Base-by-base conservation (phyloP, 2,113 vertebrate genomes). In the Verasper variegatus region DNA sequence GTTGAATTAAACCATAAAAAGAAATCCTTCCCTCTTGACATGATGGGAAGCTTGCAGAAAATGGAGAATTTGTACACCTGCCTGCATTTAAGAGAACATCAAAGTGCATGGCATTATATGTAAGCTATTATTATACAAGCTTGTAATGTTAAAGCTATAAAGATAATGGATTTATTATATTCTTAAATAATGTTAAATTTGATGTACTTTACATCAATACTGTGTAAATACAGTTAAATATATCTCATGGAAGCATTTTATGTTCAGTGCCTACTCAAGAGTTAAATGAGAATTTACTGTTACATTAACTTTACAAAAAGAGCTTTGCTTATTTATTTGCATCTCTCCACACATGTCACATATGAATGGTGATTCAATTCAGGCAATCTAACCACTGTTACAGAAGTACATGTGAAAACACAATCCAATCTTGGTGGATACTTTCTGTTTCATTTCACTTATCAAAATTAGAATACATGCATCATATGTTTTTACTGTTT, bases 1-100 rank as follows among this genome's bases (percentile, higher is more conserved):
- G 96, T 98, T 98, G 97, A 98, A 98, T 98, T 98, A 98, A 98
- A 99, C 96, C 96, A 97, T 97, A 97, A 97, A 97, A 94, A 93
- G 89, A 92, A 94, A 93, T 87, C 86, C 91, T 88, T 88, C 83
- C 89, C 87, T 81, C 85, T 88, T 91, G 90, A 94, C 92, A 90
- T 84, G 83, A 92, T 87, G 84, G 87, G 75, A 92, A 81, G 82
- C 76, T 79, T 71, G 77, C 74, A 80, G 77, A 88, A 85, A 92
- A 87, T 68, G 42, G 58, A 80, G 82, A 20, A 75, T 45, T 31
- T 31, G 31, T 31, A 31, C 31, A 31, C 31, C 31, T 31, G 31
- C 31, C 31, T 31, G 31, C 31, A 31, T 31, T 31, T 31, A 31
- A 31, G 31, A 31, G 31, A 31, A 31, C 6, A 31, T 31, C 5